These are phyloP conservation scores for Bradypodion ventrale DNA, from an alignment of 2,797 vertebrate genomes.

Conservation along the genomic window DNA sequence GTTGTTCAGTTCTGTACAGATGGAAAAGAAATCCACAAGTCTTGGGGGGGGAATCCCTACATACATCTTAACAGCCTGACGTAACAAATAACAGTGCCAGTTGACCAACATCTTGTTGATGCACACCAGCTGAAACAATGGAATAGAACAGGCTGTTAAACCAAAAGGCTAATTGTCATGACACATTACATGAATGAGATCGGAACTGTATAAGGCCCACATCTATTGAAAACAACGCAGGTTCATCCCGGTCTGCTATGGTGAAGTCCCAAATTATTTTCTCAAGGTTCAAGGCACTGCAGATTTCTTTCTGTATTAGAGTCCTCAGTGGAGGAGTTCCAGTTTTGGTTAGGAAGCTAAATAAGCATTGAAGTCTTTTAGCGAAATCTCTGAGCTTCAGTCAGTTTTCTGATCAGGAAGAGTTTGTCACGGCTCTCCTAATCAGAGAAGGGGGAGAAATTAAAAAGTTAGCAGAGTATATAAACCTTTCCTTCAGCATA, in stretches of 20 bases:
- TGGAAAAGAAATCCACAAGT: background rate
- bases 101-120: background rate
- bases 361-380: slow-evolving; percentile 15
- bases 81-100: background rate
- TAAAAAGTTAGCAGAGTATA: background rate
- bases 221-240: too few relatives aligned
- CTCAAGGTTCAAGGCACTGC: background rate
- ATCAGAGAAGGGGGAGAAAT: background rate
- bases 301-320: too few relatives aligned
- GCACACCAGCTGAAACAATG: background rate
- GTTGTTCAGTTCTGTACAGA: background rate
- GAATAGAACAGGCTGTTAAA: background rate
- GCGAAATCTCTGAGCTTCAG: slow-evolving; percentile 78
- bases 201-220: background rate
- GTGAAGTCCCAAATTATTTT: background rate
- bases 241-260: background rate
- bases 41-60: background rate
- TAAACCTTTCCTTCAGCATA: too few relatives aligned
- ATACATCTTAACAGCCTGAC: too few relatives aligned
- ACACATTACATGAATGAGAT: background rate
- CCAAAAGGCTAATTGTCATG: background rate
- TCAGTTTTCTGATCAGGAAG: slow-evolving; percentile 89
- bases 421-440: slow-evolving; percentile 90
- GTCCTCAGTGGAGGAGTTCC: background rate
- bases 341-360: background rate